Conservation (phyloP, 2,888 invertebrate species). For the Xestia xanthographa region DNA sequence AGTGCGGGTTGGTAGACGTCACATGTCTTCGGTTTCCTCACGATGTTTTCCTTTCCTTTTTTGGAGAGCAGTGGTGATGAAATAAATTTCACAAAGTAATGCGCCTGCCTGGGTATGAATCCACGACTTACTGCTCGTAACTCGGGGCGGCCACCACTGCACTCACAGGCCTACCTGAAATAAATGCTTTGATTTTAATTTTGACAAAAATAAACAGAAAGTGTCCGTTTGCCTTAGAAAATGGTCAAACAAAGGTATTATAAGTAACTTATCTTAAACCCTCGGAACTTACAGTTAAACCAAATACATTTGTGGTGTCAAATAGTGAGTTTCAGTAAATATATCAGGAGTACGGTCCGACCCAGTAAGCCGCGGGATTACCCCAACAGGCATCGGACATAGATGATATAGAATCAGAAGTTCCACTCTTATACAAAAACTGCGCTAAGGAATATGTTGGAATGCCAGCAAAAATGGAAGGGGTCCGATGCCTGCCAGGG, state of each 20-base stretch:
- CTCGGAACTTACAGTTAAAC: slow-evolving; percentile 27
- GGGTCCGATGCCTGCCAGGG: too few relatives aligned
- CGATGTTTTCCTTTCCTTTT: too few relatives aligned
- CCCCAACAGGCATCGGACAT: not conserved
- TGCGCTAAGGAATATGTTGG: not conserved
- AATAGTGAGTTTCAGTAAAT: slow-evolving; percentile 56
- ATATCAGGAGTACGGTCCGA: slow-evolving; percentile 38
- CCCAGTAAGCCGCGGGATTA: slow-evolving; percentile 50
- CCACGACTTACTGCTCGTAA: too few relatives aligned
- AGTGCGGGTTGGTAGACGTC: too few relatives aligned
- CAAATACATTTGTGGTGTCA: slow-evolving; percentile 54
- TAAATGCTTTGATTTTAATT: too few relatives aligned
- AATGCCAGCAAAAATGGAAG: too few relatives aligned
- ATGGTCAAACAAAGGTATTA: not conserved
- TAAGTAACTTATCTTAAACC: slow-evolving; percentile 7
- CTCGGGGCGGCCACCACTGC: too few relatives aligned
- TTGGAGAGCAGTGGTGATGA: too few relatives aligned
- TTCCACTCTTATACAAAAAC: not conserved
- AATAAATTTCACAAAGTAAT: too few relatives aligned
- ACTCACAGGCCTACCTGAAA: too few relatives aligned
- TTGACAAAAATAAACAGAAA: not conserved
- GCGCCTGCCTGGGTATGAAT: too few relatives aligned
- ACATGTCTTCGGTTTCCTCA: too few relatives aligned
- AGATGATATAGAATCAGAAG: slow-evolving; percentile 13
- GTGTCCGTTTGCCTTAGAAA: not conserved